Base-by-base conservation (phyloP, 2,888 invertebrate genomes). In the Coecobrya sp. region DNA sequence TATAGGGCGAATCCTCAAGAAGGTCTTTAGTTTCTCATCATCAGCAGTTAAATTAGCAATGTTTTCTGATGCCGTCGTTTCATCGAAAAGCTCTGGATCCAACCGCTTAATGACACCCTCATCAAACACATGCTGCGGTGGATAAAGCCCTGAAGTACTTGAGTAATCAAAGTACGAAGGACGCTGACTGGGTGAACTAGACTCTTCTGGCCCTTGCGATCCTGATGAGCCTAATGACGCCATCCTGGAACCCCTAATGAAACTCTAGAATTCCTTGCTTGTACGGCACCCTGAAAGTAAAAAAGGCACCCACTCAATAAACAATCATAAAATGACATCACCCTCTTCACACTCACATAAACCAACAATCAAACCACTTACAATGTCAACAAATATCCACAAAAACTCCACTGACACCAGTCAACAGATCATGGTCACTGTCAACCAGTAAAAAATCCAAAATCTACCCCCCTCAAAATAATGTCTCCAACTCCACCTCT, bases 11-110 rank as follows among this genome's bases (percentile, higher is more conserved):
- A 92, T 92, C 22, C 92, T 19, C 1, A 92, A 30, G 25, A 92
- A 92, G 13, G 92, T 92, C 30, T 92, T 92, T 10, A 92, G 49
- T 13, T 79, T 92, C 22, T 92, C 92, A n/a, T 92, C 92, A 11
- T 87, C 89, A 7, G 82, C 55, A 13, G 73, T n/a, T n/a, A 30
- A 7, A 27, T 42, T 36, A 11, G 7, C 25, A 10, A n/a, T 36
- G 4, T 10, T 30, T 1, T 49, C 70, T 0, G 86, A 19, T 2
- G n/a, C 27, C 10, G 4, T 65, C 0, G 55, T 73, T 1, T 87
- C 86, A 62, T 70, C 79, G 27, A 73, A 52, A 16, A 84, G 27
- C 10, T 92, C 92, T 3, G 59, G 45, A 68, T 89, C 89, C 36
- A 92, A 30, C 22, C 65, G 25, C 25, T 86, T 92, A 19, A 92